Conservation (phyloP, 2,113 vertebrate genomes). For the Crotalus tigris region DNA sequence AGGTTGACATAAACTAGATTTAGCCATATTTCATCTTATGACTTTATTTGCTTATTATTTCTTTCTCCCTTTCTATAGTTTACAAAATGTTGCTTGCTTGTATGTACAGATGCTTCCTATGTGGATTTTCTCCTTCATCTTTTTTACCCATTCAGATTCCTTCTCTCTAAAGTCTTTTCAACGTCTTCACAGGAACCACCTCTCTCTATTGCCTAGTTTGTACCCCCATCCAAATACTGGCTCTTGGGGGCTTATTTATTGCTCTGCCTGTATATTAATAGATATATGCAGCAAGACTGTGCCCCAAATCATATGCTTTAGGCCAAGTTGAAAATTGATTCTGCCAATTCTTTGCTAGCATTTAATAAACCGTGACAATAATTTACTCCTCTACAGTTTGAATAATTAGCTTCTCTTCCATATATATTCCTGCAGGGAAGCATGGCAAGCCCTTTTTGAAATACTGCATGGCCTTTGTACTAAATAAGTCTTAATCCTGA, state of each 20-base stretch:
- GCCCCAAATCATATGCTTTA: not conserved
- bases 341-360: conserved; percentile 17
- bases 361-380: conserved; percentile 33
- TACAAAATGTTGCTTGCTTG: not conserved
- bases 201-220: not conserved
- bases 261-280: conserved; percentile 7
- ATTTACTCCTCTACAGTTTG: conserved; percentile 21
- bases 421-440: conserved; percentile 1
- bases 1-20: not conserved
- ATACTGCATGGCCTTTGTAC: not conserved
- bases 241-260: not conserved
- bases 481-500: not conserved
- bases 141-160: not conserved
- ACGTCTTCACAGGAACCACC: not conserved
- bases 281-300: conserved; percentile 3
- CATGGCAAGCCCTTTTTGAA: not conserved
- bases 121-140: not conserved
- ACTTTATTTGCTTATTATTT: not conserved
- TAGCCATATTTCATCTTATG: not conserved
- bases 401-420: conserved; percentile 24
- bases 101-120: not conserved
- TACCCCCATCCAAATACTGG: conserved; percentile 4
- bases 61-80: not conserved
- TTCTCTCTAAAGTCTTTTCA: not conserved
- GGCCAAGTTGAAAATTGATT: conserved; percentile 25